Evolutionary conservation across 2,797 vertebrate species (phyloP), one percentile per base, ranked within the genome.

Genomic region (Craterocephalus amniculus): DNA sequence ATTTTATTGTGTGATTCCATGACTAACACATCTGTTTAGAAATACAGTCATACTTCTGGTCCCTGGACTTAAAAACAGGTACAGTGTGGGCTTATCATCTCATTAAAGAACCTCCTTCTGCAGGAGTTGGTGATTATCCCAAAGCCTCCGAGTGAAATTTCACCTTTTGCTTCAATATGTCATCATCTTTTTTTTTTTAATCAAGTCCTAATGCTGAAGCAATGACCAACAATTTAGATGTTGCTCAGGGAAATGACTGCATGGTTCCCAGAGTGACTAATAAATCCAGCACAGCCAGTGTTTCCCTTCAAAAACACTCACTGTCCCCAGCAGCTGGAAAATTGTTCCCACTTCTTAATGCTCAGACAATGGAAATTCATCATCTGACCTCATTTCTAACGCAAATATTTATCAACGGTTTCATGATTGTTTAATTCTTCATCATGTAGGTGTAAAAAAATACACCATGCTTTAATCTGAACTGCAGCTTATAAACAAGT

Each of bases 371-470:
- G 64, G 72, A 77, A 80, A 89, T 87, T 72, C 57, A 90, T 88
- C 82, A 84, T 67, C 48, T 72, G 55, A 49, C 72, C 45, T 67
- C 61, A 58, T 63, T 81, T 79, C 55, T 76, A 78, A 68, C 83
- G 74, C 75, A 90, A 84, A 88, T 87, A 86, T 80, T 81, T 82
- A 35, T 56, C 77, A 60, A 85, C 86, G 88, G 86, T 72, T 48
- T 43, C 74, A 72, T 40, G 83, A 80, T 70, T 66, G 60, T 74
- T 79, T 13, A 52, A 83, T 78, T 80, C 76, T 84, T 86, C 68
- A 84, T 70, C 54, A 58, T 63, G 32, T 80, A 81, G n/a, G n/a
- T n/a, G n/a, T 32, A 62, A 13, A 24, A 18, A 43, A 43, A 38
- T 0, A 16, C 1, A 43, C 6, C 10, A 13, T 24, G 4, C 38